Conservation (phyloP, 2,888 invertebrate genomes). For the Eristalis tenax region DNA sequence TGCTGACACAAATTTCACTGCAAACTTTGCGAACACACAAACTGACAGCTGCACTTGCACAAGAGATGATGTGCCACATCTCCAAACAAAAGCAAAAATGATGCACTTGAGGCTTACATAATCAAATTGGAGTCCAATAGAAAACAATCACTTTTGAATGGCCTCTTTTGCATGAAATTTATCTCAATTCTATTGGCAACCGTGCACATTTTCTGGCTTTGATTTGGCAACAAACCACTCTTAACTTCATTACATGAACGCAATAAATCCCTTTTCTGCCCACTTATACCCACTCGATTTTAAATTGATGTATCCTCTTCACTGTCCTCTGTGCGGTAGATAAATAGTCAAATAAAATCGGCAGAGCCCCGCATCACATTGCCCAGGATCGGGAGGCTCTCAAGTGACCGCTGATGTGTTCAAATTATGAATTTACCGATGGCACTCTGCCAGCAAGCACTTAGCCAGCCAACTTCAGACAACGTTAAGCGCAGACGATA, state of each 20-base stretch:
- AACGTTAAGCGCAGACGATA: not conserved
- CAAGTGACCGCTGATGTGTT: not conserved
- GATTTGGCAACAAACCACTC: slow-evolving; percentile 53
- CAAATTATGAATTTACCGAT: slow-evolving; percentile 5
- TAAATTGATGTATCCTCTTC: slow-evolving; percentile 12
- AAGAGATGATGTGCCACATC: not conserved
- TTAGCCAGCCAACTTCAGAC: slow-evolving; percentile 9
- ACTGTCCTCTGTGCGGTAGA: not conserved
- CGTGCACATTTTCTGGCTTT: slow-evolving; percentile 38
- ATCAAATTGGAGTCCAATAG: slow-evolving; percentile 32
- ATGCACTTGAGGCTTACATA: slow-evolving; percentile 29
- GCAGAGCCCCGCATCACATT: not conserved
- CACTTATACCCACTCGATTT: slow-evolving; percentile 31
- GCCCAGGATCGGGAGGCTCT: not conserved
- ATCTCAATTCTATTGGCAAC: slow-evolving; percentile 60
- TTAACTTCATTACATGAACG: slow-evolving; percentile 23
- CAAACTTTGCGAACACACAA: not conserved
- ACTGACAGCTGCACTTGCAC: not conserved
- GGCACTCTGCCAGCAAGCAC: slow-evolving; percentile 15
- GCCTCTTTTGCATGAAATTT: slow-evolving; percentile 52
- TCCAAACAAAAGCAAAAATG: not conserved
- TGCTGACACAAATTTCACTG: not conserved
- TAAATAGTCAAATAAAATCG: slow-evolving; percentile 36
- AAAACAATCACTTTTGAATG: slow-evolving; percentile 33
- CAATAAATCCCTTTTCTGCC: slow-evolving; percentile 29